Evolutionary conservation across 1,140 invertebrate species (phyloP).

Genomic region (Drosophila auraria): DNA sequence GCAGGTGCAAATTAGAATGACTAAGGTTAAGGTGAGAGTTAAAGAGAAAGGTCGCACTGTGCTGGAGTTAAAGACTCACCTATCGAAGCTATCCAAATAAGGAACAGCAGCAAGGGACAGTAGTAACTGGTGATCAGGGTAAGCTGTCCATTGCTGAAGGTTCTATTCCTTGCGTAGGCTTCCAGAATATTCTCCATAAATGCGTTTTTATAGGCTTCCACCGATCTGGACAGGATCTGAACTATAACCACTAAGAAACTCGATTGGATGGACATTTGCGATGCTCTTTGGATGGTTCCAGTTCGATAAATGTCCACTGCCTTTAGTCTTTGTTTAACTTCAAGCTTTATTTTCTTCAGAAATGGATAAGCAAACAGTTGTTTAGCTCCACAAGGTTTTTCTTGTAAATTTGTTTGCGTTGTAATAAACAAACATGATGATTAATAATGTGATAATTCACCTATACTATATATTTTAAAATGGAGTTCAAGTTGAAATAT

Average conservation of each 20-base stretch:
- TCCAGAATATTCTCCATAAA: conserved; percentile 30
- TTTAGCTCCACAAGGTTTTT: background rate
- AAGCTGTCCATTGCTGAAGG: background rate
- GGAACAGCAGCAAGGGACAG: conserved; percentile 36
- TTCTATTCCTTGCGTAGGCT: conserved; percentile 22
- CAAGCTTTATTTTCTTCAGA: background rate
- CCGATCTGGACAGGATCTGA: background rate
- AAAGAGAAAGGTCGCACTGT: too few relatives aligned
- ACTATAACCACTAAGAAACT: background rate
- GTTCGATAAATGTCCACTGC: background rate
- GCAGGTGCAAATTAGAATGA: conserved; percentile 42
- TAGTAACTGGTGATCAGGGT: conserved; percentile 7
- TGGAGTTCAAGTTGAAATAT: background rate
- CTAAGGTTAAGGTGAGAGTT: background rate
- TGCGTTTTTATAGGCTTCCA: conserved; percentile 1
- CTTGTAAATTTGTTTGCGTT: background rate
- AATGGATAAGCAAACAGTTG: conserved; percentile 53
- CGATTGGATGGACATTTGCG: background rate
- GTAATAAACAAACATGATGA: conserved; percentile 5
- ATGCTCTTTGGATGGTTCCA: background rate
- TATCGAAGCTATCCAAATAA: conserved; percentile 55
- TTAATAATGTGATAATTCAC: background rate
- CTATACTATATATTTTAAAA: background rate
- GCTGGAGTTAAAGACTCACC: conserved; percentile 7
- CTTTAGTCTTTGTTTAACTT: background rate